Conservation (phyloP, 2,113 vertebrate genomes). For the Eupsittula cactorum region DNA sequence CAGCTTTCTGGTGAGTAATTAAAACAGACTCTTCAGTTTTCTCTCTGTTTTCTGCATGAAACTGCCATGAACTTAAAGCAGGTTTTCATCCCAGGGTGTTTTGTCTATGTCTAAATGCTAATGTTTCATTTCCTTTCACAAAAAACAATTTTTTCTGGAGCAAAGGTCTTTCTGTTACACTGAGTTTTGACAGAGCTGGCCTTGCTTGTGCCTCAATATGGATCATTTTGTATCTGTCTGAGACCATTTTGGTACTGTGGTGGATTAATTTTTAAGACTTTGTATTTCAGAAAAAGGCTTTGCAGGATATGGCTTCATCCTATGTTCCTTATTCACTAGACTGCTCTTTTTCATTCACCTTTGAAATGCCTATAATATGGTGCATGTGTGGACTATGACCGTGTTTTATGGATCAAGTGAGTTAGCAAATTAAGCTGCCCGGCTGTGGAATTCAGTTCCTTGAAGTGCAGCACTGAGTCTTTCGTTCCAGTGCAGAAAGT, state of each 20-base stretch:
- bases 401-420: slow-evolving; percentile 51
- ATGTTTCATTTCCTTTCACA: neutral
- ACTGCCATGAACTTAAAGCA: neutral
- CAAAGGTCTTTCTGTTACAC: neutral
- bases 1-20: neutral
- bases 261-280: slow-evolving; percentile 3
- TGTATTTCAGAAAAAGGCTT: neutral
- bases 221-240: neutral
- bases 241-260: neutral
- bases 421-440: slow-evolving; percentile 47
- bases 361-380: slow-evolving; percentile 42
- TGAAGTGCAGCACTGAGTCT: neutral
- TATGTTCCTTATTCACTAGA: neutral
- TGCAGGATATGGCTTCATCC: neutral
- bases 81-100: neutral
- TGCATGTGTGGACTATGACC: slow-evolving; percentile 13
- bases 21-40: neutral
- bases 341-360: neutral
- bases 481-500: neutral
- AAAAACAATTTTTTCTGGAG: neutral
- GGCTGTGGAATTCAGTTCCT: slow-evolving; percentile 23
- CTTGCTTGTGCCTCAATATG: neutral
- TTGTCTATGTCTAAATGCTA: neutral
- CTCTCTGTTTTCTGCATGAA: neutral
- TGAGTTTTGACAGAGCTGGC: neutral